A percentile compares a stretch with the other conserved stretches of the same genome.
These are phyloP conservation scores for Plagodis pulveraria DNA, from an alignment of 2,888 invertebrate species.

Conservation along the genomic window DNA sequence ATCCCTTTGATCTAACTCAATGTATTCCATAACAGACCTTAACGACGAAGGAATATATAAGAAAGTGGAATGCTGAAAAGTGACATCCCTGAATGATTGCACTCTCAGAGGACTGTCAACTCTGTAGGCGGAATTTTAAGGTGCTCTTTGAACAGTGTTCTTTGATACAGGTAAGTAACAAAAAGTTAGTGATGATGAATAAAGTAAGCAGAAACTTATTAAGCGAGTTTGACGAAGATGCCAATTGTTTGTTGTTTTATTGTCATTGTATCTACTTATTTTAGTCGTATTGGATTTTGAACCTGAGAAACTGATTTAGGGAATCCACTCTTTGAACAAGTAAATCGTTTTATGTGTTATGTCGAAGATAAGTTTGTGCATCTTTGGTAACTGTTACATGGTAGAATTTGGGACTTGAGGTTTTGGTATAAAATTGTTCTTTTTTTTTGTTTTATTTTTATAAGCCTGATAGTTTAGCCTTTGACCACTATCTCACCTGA, in stretches of 20 bases:
- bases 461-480: too few species aligned
- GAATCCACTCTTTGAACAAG: too few species aligned
- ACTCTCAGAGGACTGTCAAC: slow-evolving; percentile 3
- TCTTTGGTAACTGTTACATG: too few species aligned
- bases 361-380: too few species aligned
- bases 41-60: slow-evolving; percentile 7
- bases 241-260: slow-evolving; percentile 66
- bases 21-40: slow-evolving; percentile 41
- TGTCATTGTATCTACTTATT: slow-evolving; percentile 35
- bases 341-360: too few species aligned
- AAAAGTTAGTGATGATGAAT: slow-evolving; percentile 71
- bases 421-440: too few species aligned
- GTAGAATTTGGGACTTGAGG: too few species aligned
- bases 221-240: slow-evolving; percentile 73
- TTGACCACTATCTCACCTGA: too few species aligned
- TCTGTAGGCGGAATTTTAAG: slow-evolving; percentile 30
- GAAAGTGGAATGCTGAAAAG: slow-evolving; percentile 21
- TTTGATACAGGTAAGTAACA: slow-evolving; percentile 32
- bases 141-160: slow-evolving; percentile 10
- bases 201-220: slow-evolving; percentile 76
- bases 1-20: slow-evolving; percentile 54
- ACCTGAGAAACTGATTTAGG: too few species aligned
- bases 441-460: too few species aligned
- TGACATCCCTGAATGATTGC: slow-evolving; percentile 14
- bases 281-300: neutral